These are phyloP conservation scores for Micrasema minimum DNA, from an alignment of 1,140 invertebrate species.

Conservation along the genomic window DNA sequence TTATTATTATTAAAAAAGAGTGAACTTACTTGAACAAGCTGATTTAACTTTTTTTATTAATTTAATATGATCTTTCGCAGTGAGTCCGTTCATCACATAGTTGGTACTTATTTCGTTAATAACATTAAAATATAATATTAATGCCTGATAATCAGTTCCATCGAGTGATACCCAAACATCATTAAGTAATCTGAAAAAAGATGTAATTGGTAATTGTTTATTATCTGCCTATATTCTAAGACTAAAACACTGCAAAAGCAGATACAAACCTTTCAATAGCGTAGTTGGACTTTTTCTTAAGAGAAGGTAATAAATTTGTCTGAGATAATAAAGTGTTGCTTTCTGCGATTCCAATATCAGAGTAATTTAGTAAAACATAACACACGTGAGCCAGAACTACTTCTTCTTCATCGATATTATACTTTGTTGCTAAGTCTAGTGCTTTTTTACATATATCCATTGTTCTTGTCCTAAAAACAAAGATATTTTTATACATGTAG, in stretches of 20 bases:
- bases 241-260: background rate
- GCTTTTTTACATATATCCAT: slow-evolving; percentile 40
- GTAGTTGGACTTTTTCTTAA: slow-evolving; percentile 5
- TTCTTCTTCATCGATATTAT: slow-evolving; percentile 42
- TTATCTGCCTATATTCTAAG: background rate
- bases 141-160: slow-evolving; percentile 45
- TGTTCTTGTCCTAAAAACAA: slow-evolving; percentile 22
- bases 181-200: slow-evolving; percentile 42
- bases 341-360: slow-evolving; percentile 25
- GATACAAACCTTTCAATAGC: slow-evolving; percentile 37
- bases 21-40: slow-evolving; percentile 46
- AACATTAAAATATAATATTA: slow-evolving; percentile 48
- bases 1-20: no score
- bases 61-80: slow-evolving; percentile 49
- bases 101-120: slow-evolving; percentile 39
- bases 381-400: slow-evolving; percentile 42
- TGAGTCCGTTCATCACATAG: slow-evolving; percentile 38
- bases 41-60: slow-evolving; percentile 50
- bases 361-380: slow-evolving; percentile 42
- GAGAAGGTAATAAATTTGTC: slow-evolving; percentile 6
- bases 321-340: slow-evolving; percentile 36
- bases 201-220: slow-evolving; percentile 3
- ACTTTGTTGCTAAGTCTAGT: slow-evolving; percentile 44
- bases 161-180: slow-evolving; percentile 40
- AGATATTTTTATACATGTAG: background rate